Percentiles rank a stretch among this genome's conserved stretches.
Evolutionary conservation across 2,797 vertebrate genomes (phyloP).

Genomic region (Phataginus tetradactyla): DNA sequence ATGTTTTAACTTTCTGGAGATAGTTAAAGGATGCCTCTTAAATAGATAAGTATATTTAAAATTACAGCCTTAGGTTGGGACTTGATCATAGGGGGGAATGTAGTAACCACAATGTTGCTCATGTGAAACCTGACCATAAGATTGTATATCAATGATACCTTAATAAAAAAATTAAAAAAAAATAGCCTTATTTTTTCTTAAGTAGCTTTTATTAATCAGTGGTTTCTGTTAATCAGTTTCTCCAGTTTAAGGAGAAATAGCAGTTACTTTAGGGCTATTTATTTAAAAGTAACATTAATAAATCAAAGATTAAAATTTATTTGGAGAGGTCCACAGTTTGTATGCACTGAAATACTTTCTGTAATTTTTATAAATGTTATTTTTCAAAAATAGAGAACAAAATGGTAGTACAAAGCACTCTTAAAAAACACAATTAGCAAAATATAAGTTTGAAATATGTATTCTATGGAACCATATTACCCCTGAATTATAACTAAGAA

Average conservation of each 20-base stretch:
- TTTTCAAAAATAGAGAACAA: neutral
- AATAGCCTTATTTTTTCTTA: neutral
- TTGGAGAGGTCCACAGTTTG: neutral
- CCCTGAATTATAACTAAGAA: neutral
- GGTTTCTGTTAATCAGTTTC: neutral
- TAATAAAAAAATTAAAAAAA: no score
- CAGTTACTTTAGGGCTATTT: neutral
- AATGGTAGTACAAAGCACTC: neutral
- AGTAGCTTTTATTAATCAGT: neutral
- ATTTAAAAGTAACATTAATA: neutral
- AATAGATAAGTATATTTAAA: neutral
- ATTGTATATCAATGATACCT: no score
- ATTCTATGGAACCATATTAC: neutral
- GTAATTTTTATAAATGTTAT: neutral
- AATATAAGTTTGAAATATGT: neutral
- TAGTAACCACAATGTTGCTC: no score
- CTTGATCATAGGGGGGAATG: no score
- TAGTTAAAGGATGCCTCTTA: neutral
- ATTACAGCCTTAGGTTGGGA: neutral
- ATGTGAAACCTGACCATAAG: no score
- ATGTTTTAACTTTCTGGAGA: neutral
- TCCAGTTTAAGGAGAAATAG: neutral
- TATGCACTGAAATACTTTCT: neutral
- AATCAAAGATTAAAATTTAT: neutral
- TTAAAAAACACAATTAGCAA: neutral